Percentiles rank a stretch among this genome's conserved stretches.
phyloP scores from a whole-genome alignment of 2,888 invertebrate genomes.

The Papilio gigon region DNA sequence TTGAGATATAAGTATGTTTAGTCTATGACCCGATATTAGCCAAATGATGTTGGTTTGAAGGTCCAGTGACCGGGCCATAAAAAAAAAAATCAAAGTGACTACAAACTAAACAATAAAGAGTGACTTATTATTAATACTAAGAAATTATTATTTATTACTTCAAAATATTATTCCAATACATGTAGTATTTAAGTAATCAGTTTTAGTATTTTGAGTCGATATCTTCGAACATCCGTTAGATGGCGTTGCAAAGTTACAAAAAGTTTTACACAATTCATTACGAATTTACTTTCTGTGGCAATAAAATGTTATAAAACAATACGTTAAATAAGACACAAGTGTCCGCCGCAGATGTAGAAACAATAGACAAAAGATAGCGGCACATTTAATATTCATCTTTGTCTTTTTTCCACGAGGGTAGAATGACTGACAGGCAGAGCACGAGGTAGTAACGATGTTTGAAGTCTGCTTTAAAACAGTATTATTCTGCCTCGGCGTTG shows the following conservation, averaged over 20 bases:
- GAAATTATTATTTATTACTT: too few species aligned
- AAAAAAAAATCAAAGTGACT: too few species aligned
- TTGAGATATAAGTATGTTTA: too few species aligned
- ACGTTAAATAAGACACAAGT: slow-evolving; percentile 25
- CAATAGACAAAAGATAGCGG: slow-evolving; percentile 40
- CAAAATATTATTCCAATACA: too few species aligned
- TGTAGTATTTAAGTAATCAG: background rate
- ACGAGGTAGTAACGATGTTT: background rate
- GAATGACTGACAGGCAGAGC: background rate
- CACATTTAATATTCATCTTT: slow-evolving; percentile 40
- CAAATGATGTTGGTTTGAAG: too few species aligned
- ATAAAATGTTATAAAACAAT: slow-evolving; percentile 20
- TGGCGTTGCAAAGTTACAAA: background rate
- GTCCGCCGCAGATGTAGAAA: slow-evolving; percentile 28
- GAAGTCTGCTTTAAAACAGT: too few species aligned
- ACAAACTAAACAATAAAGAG: too few species aligned
- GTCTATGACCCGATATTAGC: too few species aligned
- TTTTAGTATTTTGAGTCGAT: background rate
- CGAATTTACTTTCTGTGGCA: background rate
- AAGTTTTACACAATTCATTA: slow-evolving; percentile 5
- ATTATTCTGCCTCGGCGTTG: background rate
- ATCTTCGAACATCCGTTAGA: background rate
- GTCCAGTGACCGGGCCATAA: too few species aligned
- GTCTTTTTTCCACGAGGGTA: background rate
- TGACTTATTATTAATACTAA: too few species aligned